A percentile compares a stretch with the other conserved stretches of the same genome.
Conservation (phyloP, 2,113 vertebrate species). For the Mellivora capensis region DNA sequence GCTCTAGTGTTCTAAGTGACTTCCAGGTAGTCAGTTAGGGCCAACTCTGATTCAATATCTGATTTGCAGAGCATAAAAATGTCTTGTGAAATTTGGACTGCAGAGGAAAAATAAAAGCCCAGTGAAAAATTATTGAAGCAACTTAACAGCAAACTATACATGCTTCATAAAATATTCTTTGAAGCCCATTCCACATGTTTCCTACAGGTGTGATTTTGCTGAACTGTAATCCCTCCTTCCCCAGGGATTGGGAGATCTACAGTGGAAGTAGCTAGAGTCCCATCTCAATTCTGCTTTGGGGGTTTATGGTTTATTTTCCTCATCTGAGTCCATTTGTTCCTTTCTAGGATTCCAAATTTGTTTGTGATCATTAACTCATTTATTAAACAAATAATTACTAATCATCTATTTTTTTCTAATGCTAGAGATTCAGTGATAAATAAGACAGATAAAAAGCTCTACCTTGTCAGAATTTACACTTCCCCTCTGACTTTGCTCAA, state of each 20-base stretch:
- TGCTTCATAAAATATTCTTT: background rate
- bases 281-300: background rate
- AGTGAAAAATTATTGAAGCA: background rate
- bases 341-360: background rate
- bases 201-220: background rate
- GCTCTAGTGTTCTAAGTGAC: background rate
- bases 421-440: background rate
- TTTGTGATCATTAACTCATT: background rate
- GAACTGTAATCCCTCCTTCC: background rate
- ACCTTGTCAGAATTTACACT: background rate
- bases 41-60: background rate
- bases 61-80: background rate
- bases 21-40: background rate
- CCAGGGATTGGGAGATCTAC: background rate
- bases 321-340: background rate
- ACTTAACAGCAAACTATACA: background rate
- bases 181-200: background rate
- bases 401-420: background rate
- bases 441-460: background rate
- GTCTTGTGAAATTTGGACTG: background rate
- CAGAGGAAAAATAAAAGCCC: background rate
- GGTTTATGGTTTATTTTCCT: background rate
- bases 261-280: background rate
- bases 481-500: background rate
- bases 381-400: conserved; percentile 16